Base-by-base conservation (phyloP, 2,888 invertebrate species). In the Troides oblongomaculatus region DNA sequence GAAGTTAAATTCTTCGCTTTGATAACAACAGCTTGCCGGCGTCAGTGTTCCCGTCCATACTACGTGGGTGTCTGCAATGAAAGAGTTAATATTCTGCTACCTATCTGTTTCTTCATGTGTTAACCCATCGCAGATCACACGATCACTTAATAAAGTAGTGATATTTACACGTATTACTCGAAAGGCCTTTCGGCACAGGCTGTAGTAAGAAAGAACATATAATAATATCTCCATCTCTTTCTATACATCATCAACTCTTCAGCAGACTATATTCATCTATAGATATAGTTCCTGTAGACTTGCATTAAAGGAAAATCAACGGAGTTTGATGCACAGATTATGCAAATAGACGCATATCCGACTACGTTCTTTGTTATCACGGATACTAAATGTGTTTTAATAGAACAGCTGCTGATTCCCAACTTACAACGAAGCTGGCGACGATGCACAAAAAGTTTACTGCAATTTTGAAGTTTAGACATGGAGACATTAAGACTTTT, bases 261-360 rank as follows among this genome's bases (percentile, higher is more conserved):
- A 53, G 46, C 1, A 53, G n/a, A 58, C 58, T 56, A 50, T 59
- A 53, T 65, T 12, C 8, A 43, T 12, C 4, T 12, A 46, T 14
- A 30, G 46, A 69, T 59, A 46, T 58, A 25, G 60, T 64, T n/a
- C 46, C 21, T 56, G 66, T 18, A 59, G 62, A 78, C 82, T 79
- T 75, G 84, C 86, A 88, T 90, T 86, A 91, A 89, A 91, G 90
- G 87, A 90, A 91, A 90, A 91, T 92, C 90, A 90, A 89, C 88
- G 84, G 82, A 88, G 84, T 87, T 88, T 89, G 88, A 89, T 91
- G 91, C 90, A 89, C 79, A 85, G 88, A 90, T 91, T 90, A 92
- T 92, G 91, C 84, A 90, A 90, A 91, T 87, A 77, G 78, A 83
- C 82, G 84, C 83, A 86, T 86, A 90, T 90, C 88, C 87, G 80